These are phyloP conservation scores for Cryptomyrus ogoouensis DNA, from an alignment of 2,113 vertebrate species.

Conservation along the genomic window DNA sequence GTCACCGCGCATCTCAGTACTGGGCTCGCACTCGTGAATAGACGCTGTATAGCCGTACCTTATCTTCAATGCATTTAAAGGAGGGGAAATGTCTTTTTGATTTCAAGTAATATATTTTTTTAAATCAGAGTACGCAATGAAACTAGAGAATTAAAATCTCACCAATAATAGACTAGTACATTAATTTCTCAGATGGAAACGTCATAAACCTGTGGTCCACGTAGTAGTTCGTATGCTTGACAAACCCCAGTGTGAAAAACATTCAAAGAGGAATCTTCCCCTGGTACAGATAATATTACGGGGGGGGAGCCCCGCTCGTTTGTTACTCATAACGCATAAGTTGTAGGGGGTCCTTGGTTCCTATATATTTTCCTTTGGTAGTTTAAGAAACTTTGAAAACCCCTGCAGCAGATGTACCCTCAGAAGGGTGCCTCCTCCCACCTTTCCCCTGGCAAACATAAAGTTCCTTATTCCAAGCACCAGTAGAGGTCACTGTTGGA, in stretches of 20 bases:
- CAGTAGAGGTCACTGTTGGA: neutral
- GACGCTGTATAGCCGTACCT: conserved; percentile 56
- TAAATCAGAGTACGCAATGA: neutral
- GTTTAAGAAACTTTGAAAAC: neutral
- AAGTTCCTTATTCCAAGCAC: neutral
- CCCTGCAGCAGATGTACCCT: neutral
- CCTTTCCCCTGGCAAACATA: neutral
- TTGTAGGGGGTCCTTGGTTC: neutral
- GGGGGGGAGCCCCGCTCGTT: neutral
- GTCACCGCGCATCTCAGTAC: conserved; percentile 65
- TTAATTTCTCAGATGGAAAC: neutral
- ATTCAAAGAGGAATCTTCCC: neutral
- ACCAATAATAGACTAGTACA: neutral
- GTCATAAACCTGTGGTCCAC: neutral
- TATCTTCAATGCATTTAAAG: conserved; percentile 44
- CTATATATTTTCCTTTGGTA: neutral
- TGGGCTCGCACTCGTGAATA: conserved; percentile 68
- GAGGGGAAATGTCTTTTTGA: neutral
- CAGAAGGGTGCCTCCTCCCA: neutral
- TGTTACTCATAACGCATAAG: neutral
- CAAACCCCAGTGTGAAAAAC: neutral
- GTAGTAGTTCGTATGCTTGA: neutral
- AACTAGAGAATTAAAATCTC: neutral
- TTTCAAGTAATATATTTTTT: neutral
- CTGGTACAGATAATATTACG: neutral